A percentile compares a stretch with the other conserved stretches of the same genome.
phyloP scores from a whole-genome alignment of 2,797 vertebrate species.

The Enteromius viviparus region DNA sequence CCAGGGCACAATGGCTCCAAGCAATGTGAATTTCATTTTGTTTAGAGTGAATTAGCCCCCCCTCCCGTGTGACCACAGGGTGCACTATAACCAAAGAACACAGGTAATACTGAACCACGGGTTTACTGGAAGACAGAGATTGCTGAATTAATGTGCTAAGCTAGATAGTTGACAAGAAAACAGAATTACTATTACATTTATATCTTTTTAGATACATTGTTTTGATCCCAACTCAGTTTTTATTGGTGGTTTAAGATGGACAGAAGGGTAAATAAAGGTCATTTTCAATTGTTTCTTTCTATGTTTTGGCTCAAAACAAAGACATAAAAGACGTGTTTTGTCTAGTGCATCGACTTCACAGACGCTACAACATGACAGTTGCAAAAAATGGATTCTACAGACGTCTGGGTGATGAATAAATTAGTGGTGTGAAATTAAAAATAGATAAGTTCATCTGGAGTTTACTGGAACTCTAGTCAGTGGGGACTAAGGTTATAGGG shows the following conservation, averaged over 20 bases:
- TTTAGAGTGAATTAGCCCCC: conserved; percentile 41
- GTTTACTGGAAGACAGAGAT: conserved; percentile 30
- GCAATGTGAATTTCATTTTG: conserved; percentile 34
- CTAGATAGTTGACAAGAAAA: background rate
- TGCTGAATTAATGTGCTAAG: conserved; percentile 17
- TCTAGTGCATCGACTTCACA: background rate
- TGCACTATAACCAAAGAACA: conserved; percentile 27
- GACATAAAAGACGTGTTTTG: background rate
- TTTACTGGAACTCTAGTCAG: conserved; percentile 40
- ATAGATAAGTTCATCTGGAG: conserved; percentile 54
- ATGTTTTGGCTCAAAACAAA: background rate
- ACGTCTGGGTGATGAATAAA: conserved; percentile 55
- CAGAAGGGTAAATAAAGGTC: conserved; percentile 35
- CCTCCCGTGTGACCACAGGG: background rate
- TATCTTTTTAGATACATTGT: background rate
- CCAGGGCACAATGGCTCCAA: conserved; percentile 34
- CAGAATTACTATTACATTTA: background rate
- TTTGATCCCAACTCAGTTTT: conserved; percentile 16
- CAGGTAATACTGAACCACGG: conserved; percentile 23
- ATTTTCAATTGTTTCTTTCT: conserved; percentile 8
- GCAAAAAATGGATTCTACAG: conserved; percentile 16
- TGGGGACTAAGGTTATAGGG: background rate
- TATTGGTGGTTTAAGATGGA: conserved; percentile 29
- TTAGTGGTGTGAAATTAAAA: conserved; percentile 50
- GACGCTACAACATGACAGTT: background rate